These are phyloP conservation scores for Paramormyrops kingsleyae DNA, from an alignment of 2,113 vertebrate genomes.

Conservation along the genomic window DNA sequence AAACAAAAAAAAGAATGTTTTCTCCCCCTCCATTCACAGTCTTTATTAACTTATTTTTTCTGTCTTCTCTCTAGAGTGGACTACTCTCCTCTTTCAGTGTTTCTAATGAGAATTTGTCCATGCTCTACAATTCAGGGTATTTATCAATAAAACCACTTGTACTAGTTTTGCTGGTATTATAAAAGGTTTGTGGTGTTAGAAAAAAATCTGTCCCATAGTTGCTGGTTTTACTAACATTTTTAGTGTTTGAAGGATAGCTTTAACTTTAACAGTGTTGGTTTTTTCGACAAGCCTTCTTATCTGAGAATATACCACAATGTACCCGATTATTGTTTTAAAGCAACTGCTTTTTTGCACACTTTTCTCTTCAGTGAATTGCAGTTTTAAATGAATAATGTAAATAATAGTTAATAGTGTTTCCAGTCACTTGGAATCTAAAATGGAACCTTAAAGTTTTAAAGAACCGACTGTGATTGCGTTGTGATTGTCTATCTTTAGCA, in stretches of 20 bases:
- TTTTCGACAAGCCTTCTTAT: background rate
- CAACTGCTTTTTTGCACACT: background rate
- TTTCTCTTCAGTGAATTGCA: background rate
- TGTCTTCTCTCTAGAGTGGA: slow-evolving; percentile 58
- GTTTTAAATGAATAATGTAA: background rate
- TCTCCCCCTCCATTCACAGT: background rate
- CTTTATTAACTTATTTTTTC: background rate
- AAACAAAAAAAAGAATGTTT: background rate
- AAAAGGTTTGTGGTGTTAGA: background rate
- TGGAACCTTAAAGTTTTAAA: background rate
- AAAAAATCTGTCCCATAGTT: background rate
- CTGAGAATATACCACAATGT: background rate
- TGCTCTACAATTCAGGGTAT: slow-evolving; percentile 78
- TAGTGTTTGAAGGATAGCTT: background rate
- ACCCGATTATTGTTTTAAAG: background rate
- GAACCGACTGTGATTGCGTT: background rate
- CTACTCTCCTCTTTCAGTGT: slow-evolving; percentile 84
- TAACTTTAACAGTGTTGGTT: background rate
- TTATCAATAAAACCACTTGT: background rate
- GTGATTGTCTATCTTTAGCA: background rate
- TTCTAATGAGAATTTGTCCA: slow-evolving; percentile 91
- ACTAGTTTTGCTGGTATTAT: background rate
- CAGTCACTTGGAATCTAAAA: background rate
- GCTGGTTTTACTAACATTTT: background rate
- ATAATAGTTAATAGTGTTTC: background rate